These are phyloP conservation scores for Venturia canescens DNA, from an alignment of 1,140 invertebrate genomes.

Conservation along the genomic window DNA sequence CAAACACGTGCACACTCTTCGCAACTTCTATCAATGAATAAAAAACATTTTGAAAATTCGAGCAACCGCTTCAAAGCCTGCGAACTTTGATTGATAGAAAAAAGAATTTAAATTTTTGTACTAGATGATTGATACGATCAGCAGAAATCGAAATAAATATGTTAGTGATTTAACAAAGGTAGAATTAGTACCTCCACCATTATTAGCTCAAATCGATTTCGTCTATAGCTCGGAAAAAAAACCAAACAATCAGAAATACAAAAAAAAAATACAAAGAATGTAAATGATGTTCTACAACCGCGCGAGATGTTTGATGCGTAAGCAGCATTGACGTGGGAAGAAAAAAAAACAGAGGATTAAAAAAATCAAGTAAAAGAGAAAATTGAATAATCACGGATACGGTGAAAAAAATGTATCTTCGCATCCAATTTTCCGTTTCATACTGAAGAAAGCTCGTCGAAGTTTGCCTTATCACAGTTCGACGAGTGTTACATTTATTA, in stretches of 20 bases:
- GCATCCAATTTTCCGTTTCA: background rate
- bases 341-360: background rate
- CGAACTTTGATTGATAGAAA: slow-evolving; percentile 29
- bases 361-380: background rate
- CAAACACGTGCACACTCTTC: slow-evolving; percentile 32
- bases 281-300: slow-evolving; percentile 18
- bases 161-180: slow-evolving; percentile 72
- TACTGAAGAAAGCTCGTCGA: background rate
- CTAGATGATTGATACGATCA: background rate
- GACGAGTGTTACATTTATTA: slow-evolving; percentile 9
- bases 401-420: background rate
- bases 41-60: slow-evolving; percentile 39
- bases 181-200: slow-evolving; percentile 75
- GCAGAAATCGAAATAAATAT: slow-evolving; percentile 54
- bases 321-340: background rate
- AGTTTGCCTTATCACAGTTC: slow-evolving; percentile 27
- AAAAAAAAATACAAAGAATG: slow-evolving; percentile 7
- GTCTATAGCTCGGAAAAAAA: slow-evolving; percentile 48
- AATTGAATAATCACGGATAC: background rate
- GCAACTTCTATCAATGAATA: background rate
- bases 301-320: slow-evolving; percentile 7
- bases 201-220: slow-evolving; percentile 46
- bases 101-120: slow-evolving; percentile 11
- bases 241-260: slow-evolving; percentile 23
- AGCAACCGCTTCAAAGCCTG: slow-evolving; percentile 26